Percentiles rank a stretch among this genome's conserved stretches.
These are phyloP conservation scores for Zygaena filipendulae DNA, from an alignment of 2,888 invertebrate species.

Conservation along the genomic window DNA sequence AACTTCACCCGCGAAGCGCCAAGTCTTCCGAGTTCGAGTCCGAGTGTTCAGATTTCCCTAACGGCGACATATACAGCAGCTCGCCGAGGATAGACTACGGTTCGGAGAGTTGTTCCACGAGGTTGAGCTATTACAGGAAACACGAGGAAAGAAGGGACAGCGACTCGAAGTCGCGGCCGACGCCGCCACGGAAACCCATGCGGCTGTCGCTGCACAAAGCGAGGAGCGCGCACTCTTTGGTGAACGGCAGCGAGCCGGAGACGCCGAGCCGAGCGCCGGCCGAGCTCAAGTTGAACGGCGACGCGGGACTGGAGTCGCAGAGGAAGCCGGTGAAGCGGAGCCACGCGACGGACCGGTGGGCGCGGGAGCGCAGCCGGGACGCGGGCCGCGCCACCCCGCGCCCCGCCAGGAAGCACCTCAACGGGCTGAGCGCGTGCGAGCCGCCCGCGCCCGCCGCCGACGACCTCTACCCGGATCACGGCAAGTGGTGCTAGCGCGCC, in stretches of 20 bases:
- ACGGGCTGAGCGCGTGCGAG: slow-evolving; percentile 35
- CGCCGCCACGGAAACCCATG: slow-evolving; percentile 87
- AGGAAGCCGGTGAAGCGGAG: slow-evolving; percentile 69
- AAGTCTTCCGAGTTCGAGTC: slow-evolving; percentile 83
- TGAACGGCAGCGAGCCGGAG: slow-evolving; percentile 56
- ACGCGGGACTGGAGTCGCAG: slow-evolving; percentile 53
- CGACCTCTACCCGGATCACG: slow-evolving; percentile 42
- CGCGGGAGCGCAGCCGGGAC: slow-evolving; percentile 33
- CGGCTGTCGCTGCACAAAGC: slow-evolving; percentile 86
- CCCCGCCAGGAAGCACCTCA: slow-evolving; percentile 33
- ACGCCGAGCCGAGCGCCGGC: slow-evolving; percentile 35
- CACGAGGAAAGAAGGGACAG: slow-evolving; percentile 39
- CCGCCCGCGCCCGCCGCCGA: slow-evolving; percentile 43
- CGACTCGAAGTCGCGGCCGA: slow-evolving; percentile 72
- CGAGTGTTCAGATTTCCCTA: slow-evolving; percentile 71
- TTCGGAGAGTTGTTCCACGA: slow-evolving; percentile 63
- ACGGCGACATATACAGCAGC: slow-evolving; percentile 48
- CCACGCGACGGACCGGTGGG: slow-evolving; percentile 43
- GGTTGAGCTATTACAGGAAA: slow-evolving; percentile 50
- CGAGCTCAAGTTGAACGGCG: slow-evolving; percentile 26
- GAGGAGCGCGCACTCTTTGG: slow-evolving; percentile 81
- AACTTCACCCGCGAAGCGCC: slow-evolving; percentile 69
- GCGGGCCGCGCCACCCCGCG: slow-evolving; percentile 46
- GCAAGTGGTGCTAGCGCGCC: slow-evolving; percentile 41
- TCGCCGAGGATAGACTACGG: slow-evolving; percentile 64